These are phyloP conservation scores for Plecturocebus donacophilus DNA, from an alignment of 2,113 vertebrate genomes.

Conservation along the genomic window DNA sequence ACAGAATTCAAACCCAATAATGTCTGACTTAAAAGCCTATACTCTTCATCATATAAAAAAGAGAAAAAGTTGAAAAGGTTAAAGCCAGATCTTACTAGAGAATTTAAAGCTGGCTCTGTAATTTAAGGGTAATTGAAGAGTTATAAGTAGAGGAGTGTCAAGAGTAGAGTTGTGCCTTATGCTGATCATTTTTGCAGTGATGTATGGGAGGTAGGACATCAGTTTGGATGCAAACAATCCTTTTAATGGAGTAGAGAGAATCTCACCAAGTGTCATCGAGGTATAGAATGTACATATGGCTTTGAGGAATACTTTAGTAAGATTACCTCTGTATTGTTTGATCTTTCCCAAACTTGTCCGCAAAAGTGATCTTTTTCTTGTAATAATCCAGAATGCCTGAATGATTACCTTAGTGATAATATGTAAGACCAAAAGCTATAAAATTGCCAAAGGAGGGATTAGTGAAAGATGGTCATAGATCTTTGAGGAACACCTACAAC, in stretches of 20 bases:
- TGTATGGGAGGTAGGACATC: neutral
- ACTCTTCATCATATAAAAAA: neutral
- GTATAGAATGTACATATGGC: neutral
- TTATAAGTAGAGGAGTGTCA: neutral
- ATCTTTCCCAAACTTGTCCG: neutral
- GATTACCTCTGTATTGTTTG: neutral
- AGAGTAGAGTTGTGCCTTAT: neutral
- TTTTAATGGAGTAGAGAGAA: neutral
- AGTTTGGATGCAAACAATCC: neutral
- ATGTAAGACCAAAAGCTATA: neutral
- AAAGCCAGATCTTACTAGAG: neutral
- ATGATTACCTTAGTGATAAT: neutral
- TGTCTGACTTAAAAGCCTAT: neutral
- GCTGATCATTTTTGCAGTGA: neutral
- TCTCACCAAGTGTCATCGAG: neutral
- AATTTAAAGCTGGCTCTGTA: neutral
- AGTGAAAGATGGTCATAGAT: neutral
- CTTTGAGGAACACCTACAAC: neutral
- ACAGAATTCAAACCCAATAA: neutral
- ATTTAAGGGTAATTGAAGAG: neutral
- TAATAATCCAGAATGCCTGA: constrained; percentile 3
- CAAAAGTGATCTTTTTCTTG: neutral
- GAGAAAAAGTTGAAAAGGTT: neutral
- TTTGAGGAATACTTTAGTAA: constrained; percentile 15
- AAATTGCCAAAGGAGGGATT: neutral